Evolutionary conservation across 1,140 invertebrate genomes (phyloP), one percentile per base, ranked within the genome.

Genomic region (Aphelenchoides besseyi): DNA sequence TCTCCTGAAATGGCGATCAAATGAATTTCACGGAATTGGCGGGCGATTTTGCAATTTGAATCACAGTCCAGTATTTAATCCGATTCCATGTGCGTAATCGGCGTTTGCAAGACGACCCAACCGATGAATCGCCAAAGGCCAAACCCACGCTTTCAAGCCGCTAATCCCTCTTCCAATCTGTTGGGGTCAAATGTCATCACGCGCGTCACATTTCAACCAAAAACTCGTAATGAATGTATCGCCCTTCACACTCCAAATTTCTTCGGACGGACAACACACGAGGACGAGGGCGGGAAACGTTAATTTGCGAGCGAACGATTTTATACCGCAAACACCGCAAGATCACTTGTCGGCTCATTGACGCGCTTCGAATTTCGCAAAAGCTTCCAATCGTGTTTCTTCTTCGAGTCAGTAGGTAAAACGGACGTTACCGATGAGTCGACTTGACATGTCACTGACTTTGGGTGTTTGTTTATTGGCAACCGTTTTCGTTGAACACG

Each of bases 1-100:
- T 81, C 79, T 32, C 79, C 79, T 81, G 67, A 48, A 80, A 75
- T 37, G 0, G 41, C 12, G 41, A n/a, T 12, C 3, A 48, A 23
- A 32, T 48, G 59, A 41, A 48, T 72, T 68, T 36, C 18, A n/a
- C 18, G 12, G 41, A 48, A 23, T 23, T 16, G 41, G 23, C 41
- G 41, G 41, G 41, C 12, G 41, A 48, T 48, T 12, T 48, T 48
- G 41, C 41, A 48, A 48, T 48, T 23, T 12, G 41, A 48, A 12
- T 48, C 41, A n/a, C n/a, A n/a, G n/a, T 48, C 41, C 12, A 48
- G 23, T 23, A 48, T 48, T 48, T 23, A 12, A 16, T 12, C 41
- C 12, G 41, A 48, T 23, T 12, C 41, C 41, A 48, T 48, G 41
- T 48, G 41, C 41, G 41, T 48, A 48, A 48, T 48, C 41, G 41